Conservation (phyloP, 2,888 invertebrate genomes). For the Lasioglossum zephyrum region DNA sequence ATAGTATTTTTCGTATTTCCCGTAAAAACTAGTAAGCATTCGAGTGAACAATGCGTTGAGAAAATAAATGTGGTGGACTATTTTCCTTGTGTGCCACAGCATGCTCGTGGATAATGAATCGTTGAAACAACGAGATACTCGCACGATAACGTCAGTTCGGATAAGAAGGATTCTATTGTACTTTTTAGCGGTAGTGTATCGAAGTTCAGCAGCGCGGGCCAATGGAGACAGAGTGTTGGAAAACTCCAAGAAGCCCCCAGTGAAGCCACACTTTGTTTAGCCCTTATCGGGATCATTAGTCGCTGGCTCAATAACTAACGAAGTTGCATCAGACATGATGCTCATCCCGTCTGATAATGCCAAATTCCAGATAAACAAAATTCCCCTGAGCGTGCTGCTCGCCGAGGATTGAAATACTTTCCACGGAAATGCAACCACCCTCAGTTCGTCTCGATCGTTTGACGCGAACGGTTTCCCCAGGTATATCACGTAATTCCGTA, state of each 20-base stretch:
- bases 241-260: constrained; percentile 73
- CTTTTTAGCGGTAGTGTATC: not conserved
- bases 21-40: not conserved
- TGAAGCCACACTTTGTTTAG: constrained; percentile 73
- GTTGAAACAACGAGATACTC: not conserved
- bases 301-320: constrained; percentile 79
- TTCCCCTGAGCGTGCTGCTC: constrained; percentile 69
- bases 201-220: not conserved
- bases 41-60: not conserved
- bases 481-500: not conserved
- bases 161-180: constrained; percentile 12
- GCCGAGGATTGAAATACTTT: constrained; percentile 76
- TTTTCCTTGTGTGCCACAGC: not conserved
- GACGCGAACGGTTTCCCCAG: constrained; percentile 14
- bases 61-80: not conserved
- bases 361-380: constrained; percentile 77
- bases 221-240: constrained; percentile 57
- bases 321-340: constrained; percentile 81
- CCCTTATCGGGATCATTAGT: constrained; percentile 78
- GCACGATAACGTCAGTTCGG: not conserved
- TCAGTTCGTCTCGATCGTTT: constrained; percentile 65
- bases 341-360: constrained; percentile 79
- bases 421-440: constrained; percentile 55
- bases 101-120: not conserved
- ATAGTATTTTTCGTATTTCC: not conserved